Evolutionary conservation across 2,113 vertebrate species (phyloP).

Genomic region (Paracanthobrama guichenoti): DNA sequence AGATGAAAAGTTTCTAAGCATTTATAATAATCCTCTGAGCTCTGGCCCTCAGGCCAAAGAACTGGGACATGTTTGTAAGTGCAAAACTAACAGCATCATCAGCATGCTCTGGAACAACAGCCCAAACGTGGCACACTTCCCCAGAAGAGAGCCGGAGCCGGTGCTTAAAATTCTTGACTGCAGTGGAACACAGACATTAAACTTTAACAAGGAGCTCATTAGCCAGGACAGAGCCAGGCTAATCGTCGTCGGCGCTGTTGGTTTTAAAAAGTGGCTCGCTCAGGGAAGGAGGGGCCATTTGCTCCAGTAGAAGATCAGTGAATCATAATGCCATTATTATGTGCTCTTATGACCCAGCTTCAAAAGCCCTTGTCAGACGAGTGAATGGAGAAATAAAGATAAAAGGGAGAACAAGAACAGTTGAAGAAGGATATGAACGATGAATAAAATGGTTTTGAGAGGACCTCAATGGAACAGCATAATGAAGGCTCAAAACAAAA

Average conservation of each 20-base stretch:
- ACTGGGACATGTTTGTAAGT: slow-evolving; percentile 7
- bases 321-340: slow-evolving; percentile 45
- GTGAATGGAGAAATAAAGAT: slow-evolving; percentile 36
- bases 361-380: slow-evolving; percentile 28
- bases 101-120: slow-evolving; percentile 7
- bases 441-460: background rate
- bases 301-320: slow-evolving; percentile 34
- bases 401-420: slow-evolving; percentile 23
- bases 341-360: slow-evolving; percentile 39
- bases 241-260: slow-evolving; percentile 61
- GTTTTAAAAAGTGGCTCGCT: slow-evolving; percentile 60
- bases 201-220: slow-evolving; percentile 71
- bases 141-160: slow-evolving; percentile 47
- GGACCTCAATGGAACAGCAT: slow-evolving; percentile 13
- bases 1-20: slow-evolving; percentile 22
- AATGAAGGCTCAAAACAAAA: slow-evolving; percentile 22
- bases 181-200: slow-evolving; percentile 70
- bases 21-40: background rate
- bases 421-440: slow-evolving; percentile 15
- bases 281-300: slow-evolving; percentile 25
- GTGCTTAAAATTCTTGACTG: slow-evolving; percentile 67
- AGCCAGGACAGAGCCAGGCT: slow-evolving; percentile 56
- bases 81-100: slow-evolving; percentile 12
- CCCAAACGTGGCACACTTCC: slow-evolving; percentile 46
- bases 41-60: background rate